Percentiles rank a stretch among this genome's conserved stretches.
phyloP scores from a whole-genome alignment of 2,797 vertebrate genomes.

The Neomorphus geoffroyi region DNA sequence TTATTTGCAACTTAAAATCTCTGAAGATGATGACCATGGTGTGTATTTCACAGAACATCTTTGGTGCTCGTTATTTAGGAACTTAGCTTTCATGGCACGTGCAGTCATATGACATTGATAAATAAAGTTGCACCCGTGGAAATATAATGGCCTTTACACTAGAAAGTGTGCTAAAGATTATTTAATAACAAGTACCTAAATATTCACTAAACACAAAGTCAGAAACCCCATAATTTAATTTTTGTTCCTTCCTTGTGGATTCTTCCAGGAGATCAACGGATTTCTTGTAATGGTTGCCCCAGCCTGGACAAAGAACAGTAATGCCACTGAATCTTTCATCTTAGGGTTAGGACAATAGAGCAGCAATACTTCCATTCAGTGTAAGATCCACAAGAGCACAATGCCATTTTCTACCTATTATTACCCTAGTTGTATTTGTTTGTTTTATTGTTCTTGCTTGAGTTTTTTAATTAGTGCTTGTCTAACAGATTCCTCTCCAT shows the following conservation, averaged over 20 bases:
- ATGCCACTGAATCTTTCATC: background rate
- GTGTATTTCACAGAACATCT: background rate
- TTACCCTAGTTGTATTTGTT: background rate
- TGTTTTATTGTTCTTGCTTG: background rate
- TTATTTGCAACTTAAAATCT: background rate
- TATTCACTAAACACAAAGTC: background rate
- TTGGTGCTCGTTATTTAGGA: conserved; percentile 14
- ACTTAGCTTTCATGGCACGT: background rate
- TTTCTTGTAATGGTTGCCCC: background rate
- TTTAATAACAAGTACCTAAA: background rate
- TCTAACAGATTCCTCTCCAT: background rate
- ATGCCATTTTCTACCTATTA: background rate
- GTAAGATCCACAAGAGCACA: background rate
- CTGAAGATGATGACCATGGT: background rate
- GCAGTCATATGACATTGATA: background rate
- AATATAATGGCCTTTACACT: background rate
- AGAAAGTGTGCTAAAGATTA: background rate
- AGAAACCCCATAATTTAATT: background rate
- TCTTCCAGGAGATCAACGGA: background rate
- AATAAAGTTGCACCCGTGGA: background rate
- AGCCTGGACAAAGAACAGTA: background rate
- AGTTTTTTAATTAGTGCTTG: background rate
- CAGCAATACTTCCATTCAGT: background rate
- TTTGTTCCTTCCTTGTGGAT: background rate
- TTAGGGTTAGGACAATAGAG: background rate